A percentile compares a stretch with the other conserved stretches of the same genome.
phyloP scores from a whole-genome alignment of 2,888 invertebrate species.

The Nymphalis polychloros region DNA sequence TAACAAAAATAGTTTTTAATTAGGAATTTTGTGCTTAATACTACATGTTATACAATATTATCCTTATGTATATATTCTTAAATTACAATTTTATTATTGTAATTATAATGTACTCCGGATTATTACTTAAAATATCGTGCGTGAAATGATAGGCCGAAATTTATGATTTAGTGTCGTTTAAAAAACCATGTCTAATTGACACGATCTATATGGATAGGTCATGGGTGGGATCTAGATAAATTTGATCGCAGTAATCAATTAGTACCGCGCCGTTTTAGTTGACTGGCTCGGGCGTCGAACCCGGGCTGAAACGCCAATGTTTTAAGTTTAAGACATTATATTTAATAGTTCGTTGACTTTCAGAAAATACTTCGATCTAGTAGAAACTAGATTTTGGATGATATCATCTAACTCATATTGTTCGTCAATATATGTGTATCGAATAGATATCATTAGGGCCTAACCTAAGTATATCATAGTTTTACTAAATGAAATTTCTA shows the following conservation, averaged over 20 bases:
- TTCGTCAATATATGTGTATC: too few relatives aligned
- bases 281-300: conserved; percentile 64
- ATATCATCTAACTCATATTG: background rate
- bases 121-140: conserved; percentile 5
- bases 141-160: conserved; percentile 30
- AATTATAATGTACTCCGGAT: too few relatives aligned
- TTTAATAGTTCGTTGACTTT: conserved; percentile 28
- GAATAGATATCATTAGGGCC: too few relatives aligned
- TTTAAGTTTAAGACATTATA: conserved; percentile 31
- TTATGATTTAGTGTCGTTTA: conserved; percentile 34
- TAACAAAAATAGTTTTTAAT: background rate
- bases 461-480: too few relatives aligned
- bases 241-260: conserved; percentile 65
- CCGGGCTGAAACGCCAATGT: conserved; percentile 44
- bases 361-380: conserved; percentile 3
- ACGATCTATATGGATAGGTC: conserved; percentile 54
- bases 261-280: conserved; percentile 57
- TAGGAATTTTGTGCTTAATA: background rate
- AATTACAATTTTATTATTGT: too few relatives aligned
- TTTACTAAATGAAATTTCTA: too few relatives aligned
- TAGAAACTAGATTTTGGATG: background rate
- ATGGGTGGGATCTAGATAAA: conserved; percentile 62
- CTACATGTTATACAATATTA: too few relatives aligned
- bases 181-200: conserved; percentile 47
- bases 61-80: background rate